Conservation (phyloP, 1,140 invertebrate species). For the Heterodera carotae region DNA sequence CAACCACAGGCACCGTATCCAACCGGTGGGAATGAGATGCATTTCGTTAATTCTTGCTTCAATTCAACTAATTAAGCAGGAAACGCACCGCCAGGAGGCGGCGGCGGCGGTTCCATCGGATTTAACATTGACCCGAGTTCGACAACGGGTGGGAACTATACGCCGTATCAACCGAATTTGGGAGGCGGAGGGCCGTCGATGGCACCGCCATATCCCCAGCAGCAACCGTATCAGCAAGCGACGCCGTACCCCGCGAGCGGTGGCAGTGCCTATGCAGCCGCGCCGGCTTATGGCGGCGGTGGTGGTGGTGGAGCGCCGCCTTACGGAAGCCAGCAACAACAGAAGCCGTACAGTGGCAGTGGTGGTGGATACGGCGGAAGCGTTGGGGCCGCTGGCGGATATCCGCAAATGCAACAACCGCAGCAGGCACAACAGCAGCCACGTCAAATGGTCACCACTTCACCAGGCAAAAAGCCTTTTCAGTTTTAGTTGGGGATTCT, state of each 20-base stretch:
- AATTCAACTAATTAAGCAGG: no score
- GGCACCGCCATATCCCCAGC: background rate
- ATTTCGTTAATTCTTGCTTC: no score
- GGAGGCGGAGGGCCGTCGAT: background rate
- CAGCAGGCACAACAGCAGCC: background rate
- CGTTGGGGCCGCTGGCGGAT: background rate
- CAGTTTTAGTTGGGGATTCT: no score
- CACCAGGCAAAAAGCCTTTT: no score
- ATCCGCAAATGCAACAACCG: background rate
- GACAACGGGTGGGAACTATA: background rate
- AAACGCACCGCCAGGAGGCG: no score
- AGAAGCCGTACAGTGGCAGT: background rate
- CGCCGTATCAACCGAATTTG: background rate
- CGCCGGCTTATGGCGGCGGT: no score
- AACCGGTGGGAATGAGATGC: background rate
- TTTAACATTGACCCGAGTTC: background rate
- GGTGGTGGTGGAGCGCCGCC: no score
- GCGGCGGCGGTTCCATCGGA: background rate
- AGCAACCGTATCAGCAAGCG: background rate
- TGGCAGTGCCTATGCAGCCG: no score
- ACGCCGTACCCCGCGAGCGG: background rate
- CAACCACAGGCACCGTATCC: background rate
- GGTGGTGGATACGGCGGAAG: no score
- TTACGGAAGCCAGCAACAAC: background rate
- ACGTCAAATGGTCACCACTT: no score